Percentiles rank a stretch among this genome's conserved stretches.
phyloP scores from a whole-genome alignment of 1,140 invertebrate species.

The Papilio helenus region DNA sequence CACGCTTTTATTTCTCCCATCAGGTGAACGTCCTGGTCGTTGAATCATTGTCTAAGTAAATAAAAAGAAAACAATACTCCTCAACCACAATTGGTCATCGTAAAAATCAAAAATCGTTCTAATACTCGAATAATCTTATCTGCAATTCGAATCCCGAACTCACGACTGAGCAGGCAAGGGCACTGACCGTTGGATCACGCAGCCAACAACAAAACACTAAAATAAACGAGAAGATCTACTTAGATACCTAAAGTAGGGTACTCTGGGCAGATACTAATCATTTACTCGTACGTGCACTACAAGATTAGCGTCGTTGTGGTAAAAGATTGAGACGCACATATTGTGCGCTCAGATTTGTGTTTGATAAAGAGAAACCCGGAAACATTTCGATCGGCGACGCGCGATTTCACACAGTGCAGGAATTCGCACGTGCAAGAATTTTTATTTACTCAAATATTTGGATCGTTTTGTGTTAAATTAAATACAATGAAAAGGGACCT shows the following conservation, averaged over 20 bases:
- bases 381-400: slow-evolving; percentile 30
- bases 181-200: slow-evolving; percentile 17
- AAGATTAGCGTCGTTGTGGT: neutral
- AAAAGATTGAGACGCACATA: slow-evolving; percentile 26
- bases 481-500: neutral
- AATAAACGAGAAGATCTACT: neutral
- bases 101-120: slow-evolving; percentile 14
- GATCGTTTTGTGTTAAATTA: neutral
- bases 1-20: neutral
- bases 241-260: slow-evolving; percentile 21
- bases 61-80: neutral
- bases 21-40: neutral
- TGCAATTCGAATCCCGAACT: slow-evolving; percentile 24
- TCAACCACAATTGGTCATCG: slow-evolving; percentile 14
- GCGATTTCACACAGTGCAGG: slow-evolving; percentile 31
- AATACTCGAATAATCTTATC: slow-evolving; percentile 13
- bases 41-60: neutral
- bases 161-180: slow-evolving; percentile 6
- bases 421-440: slow-evolving; percentile 32
- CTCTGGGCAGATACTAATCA: slow-evolving; percentile 20
- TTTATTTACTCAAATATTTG: slow-evolving; percentile 12
- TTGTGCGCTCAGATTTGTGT: neutral
- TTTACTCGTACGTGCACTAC: slow-evolving; percentile 5
- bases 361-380: slow-evolving; percentile 36
- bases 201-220: slow-evolving; percentile 3